Base-by-base conservation (phyloP, 1,140 invertebrate genomes). In the Heliconius eleuchia region DNA sequence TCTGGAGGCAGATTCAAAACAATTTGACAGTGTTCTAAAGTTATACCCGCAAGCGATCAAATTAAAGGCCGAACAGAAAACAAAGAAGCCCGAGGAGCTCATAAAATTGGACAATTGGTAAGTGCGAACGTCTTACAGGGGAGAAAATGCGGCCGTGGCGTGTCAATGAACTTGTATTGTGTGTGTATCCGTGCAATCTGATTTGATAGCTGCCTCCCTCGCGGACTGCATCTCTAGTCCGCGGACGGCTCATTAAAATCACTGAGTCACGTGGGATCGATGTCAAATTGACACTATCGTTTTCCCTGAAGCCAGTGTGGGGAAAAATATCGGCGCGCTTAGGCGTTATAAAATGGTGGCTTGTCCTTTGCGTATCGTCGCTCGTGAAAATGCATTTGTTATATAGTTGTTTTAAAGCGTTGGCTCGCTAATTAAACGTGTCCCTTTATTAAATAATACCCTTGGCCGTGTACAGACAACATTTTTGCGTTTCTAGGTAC, bases 51-150 rank as follows among this genome's bases (percentile, higher is more conserved):
- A 98, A 95, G 98, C 97, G 80, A 95, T 99, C 71, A 96, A 96
- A 93, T 94, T 98, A 83, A 98, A 98, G 95, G 98, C 98, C 74
- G 97, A 98, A 94, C 96, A 96, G 89, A 98, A 97, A 92, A 97
- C 96, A 87, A 98, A 98, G 96, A 98, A 98, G 95, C 97, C 98
- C 72, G 98, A 98, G 93, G 98, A 99, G 95, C 96, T 98, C 84
- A 97, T 98, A 94, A 98, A 98, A 95, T 95, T 98, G 93, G 98
- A 99, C 95, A 97, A 98, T 92, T 99, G 98, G 98, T 98, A 95
- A 98, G 97, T 97, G 83, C 86, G 84, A 90, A 93, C 89, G 91
- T 90, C 91, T 93, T 92, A 92, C 86, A 85, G 87, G 90, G 90
- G 93, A 94, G 93, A 94, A 94, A 94, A 94, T 93, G 93, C 93